Base-by-base conservation (phyloP, 2,797 vertebrate species). In the Eulemur coronatus region DNA sequence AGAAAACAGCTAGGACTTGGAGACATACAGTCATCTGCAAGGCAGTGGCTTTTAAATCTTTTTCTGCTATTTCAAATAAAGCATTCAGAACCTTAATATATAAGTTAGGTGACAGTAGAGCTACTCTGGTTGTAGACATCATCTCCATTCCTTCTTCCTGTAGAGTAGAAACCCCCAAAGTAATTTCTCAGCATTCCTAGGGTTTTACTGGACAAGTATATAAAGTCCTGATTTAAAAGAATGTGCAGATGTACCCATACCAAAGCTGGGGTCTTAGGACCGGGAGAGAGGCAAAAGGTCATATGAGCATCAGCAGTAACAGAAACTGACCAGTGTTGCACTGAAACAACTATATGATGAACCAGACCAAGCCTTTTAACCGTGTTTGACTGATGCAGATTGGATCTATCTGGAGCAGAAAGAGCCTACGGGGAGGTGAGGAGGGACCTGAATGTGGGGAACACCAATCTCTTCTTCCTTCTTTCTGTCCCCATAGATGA, bases 371-470 rank as follows among this genome's bases (percentile, higher is more conserved):
- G 12, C 72, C 20, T 61, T 70, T 38, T 35, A 57, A 81, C 26
- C 2, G 4, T 7, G 4, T 52, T 0, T 4, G 43, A 48, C 13
- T 13, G 28, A 30, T 2, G 5, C 20, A 13, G 2, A 0, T 41
- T 79, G 50, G 5, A 8, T 6, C 11, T 70, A 18, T 33, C 14
- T 75, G 24, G 41, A 73, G 38, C 17, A 48, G 15, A 84, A 28
- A 12, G 10, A 61, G 26, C 22, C 38, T 91, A 3, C 4, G 30
- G 26, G 80, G 72, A 87, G 1, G 41, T 35, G 75, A 12, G n/a
- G 24, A 84, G 55, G 33, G 28, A 57, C 38, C n/a, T 33, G 20
- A 30, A 7, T 55, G 15, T 52, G 67, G 10, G 48, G 9, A 65
- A 13, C 17, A 52, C 22, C n/a, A 22, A 50, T 81, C 13, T 18